Percentiles rank a stretch among this genome's conserved stretches.
Evolutionary conservation across 1,140 invertebrate species (phyloP).

Genomic region (Odontomachus brunneus): DNA sequence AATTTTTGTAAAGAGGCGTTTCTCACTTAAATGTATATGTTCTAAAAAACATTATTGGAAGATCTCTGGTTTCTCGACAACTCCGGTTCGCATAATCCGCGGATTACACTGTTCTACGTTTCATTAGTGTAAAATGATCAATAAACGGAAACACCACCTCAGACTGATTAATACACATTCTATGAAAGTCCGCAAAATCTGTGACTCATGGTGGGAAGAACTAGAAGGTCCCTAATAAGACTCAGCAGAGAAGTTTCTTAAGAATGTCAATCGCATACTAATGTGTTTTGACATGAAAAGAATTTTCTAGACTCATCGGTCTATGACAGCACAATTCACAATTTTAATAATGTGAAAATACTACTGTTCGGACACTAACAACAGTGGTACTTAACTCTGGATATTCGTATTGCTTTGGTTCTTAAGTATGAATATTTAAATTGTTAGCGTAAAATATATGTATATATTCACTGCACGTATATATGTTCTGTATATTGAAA

Average conservation of each 20-base stretch:
- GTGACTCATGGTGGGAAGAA: constrained; percentile 15
- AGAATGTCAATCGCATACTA: background rate
- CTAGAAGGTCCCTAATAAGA: constrained; percentile 9
- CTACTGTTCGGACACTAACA: too few relatives aligned
- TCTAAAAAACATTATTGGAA: background rate
- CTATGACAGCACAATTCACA: background rate
- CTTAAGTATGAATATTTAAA: too few relatives aligned
- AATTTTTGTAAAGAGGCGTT: background rate
- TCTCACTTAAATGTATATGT: background rate
- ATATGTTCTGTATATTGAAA: too few relatives aligned
- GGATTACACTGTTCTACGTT: background rate
- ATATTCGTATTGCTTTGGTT: too few relatives aligned
- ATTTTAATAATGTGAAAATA: too few relatives aligned
- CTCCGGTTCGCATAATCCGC: background rate
- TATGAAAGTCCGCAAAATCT: constrained; percentile 12
- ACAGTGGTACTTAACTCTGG: too few relatives aligned
- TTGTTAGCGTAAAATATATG: too few relatives aligned
- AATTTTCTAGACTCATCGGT: background rate
- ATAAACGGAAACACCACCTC: constrained; percentile 6
- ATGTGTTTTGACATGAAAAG: too few relatives aligned
- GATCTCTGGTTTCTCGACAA: background rate
- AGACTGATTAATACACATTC: background rate
- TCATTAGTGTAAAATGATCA: constrained; percentile 6
- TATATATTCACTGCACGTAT: too few relatives aligned
- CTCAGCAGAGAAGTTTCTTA: background rate